A percentile compares a stretch with the other conserved stretches of the same genome.
Conservation (phyloP, 2,797 vertebrate genomes). For the Champsocephalus esox region DNA sequence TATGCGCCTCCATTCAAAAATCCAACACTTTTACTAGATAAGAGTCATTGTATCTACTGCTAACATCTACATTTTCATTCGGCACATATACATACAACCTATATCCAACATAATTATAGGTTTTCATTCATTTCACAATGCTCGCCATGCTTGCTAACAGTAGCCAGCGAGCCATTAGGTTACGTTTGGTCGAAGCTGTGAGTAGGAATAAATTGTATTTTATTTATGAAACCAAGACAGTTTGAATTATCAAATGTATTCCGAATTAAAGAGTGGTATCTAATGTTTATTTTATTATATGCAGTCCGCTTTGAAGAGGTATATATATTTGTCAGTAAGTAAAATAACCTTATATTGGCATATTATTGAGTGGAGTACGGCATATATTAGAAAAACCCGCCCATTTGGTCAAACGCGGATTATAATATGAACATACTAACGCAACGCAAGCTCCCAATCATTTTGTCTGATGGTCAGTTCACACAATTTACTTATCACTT, state of each 20-base stretch:
- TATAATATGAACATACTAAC: fast-evolving
- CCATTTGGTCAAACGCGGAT: background rate
- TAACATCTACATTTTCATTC: slow-evolving; percentile 1
- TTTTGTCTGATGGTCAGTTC: fast-evolving
- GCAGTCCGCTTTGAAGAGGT: background rate
- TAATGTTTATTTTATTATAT: fast-evolving
- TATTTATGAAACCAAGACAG: background rate
- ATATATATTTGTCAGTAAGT: fast-evolving
- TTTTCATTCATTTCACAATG: background rate
- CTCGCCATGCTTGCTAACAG: fast-evolving
- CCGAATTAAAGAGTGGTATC: background rate
- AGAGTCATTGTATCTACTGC: fast-evolving
- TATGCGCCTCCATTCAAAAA: slow-evolving; percentile 27
- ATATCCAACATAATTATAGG: fast-evolving
- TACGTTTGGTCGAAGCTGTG: too few relatives aligned
- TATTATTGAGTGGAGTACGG: slow-evolving; percentile 6
- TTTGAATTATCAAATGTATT: background rate
- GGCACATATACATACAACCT: slow-evolving; percentile 3
- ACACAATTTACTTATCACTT: fast-evolving
- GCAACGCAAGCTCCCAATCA: fast-evolving
- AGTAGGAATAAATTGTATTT: background rate
- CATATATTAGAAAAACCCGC: background rate
- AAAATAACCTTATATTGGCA: fast-evolving
- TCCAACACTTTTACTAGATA: background rate
- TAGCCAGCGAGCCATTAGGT: slow-evolving; percentile 1